Percentiles rank a stretch among this genome's conserved stretches.
Evolutionary conservation across 2,113 vertebrate genomes (phyloP).

Genomic region (Mus spicilegus): DNA sequence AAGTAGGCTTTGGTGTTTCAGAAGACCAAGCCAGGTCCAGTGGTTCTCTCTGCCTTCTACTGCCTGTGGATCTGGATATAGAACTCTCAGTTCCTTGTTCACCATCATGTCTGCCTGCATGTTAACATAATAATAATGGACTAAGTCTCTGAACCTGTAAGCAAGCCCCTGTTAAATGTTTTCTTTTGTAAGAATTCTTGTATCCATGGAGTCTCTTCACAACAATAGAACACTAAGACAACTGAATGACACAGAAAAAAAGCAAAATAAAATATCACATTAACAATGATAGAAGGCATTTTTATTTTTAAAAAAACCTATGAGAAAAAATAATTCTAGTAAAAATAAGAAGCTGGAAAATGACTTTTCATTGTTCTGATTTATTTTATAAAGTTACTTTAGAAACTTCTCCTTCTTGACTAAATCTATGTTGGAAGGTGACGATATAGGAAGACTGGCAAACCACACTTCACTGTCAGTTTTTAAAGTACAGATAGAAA

Average conservation of each 20-base stretch:
- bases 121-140: neutral
- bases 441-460: neutral
- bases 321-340: slow-evolving; percentile 62
- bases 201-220: neutral
- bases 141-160: neutral
- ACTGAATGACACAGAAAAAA: slow-evolving; percentile 46
- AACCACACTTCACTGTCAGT: neutral
- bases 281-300: slow-evolving; percentile 36
- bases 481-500: neutral
- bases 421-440: neutral
- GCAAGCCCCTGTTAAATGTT: neutral
- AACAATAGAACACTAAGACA: neutral
- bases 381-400: slow-evolving; percentile 8
- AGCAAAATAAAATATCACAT: neutral
- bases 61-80: neutral
- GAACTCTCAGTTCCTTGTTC: neutral
- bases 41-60: neutral
- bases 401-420: neutral
- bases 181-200: neutral
- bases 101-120: no score
- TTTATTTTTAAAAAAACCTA: slow-evolving; percentile 67
- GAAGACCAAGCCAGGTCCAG: neutral
- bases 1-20: neutral
- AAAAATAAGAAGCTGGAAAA: slow-evolving; percentile 70
- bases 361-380: slow-evolving; percentile 30